Conservation (phyloP, 1,140 invertebrate species). For the Eubasilissa regina region DNA sequence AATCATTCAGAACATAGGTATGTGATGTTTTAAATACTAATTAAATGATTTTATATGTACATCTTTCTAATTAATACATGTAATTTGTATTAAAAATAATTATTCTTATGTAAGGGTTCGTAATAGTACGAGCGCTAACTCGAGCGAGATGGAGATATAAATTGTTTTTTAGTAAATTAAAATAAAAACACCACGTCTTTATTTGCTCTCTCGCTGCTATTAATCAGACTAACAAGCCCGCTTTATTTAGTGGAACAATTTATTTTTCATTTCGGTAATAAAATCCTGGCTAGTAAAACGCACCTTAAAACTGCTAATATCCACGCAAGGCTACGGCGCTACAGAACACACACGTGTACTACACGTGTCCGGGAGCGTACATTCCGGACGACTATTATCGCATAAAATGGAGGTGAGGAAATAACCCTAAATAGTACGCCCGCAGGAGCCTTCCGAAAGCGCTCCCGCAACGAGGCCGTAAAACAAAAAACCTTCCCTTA, state of each 20-base stretch:
- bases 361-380: background rate
- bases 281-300: conserved; percentile 9
- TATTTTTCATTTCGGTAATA: conserved; percentile 19
- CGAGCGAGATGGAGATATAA: too few species aligned
- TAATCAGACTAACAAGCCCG: conserved; percentile 1
- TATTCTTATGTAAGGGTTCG: too few species aligned
- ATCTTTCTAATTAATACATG: too few species aligned
- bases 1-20: too few species aligned
- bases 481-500: conserved; percentile 11
- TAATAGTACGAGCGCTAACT: too few species aligned
- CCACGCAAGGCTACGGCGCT: background rate
- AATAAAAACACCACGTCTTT: too few species aligned
- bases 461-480: background rate
- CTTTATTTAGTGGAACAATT: conserved; percentile 16
- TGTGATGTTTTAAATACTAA: too few species aligned
- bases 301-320: background rate
- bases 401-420: conserved; percentile 11
- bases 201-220: background rate
- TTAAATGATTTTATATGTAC: too few species aligned
- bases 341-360: too few species aligned
- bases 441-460: background rate
- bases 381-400: background rate
- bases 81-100: too few species aligned
- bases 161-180: too few species aligned
- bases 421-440: conserved; percentile 5